A percentile compares a stretch with the other conserved stretches of the same genome.
Conservation (phyloP, 2,888 invertebrate genomes). For the Allophyes oxyacanthae region DNA sequence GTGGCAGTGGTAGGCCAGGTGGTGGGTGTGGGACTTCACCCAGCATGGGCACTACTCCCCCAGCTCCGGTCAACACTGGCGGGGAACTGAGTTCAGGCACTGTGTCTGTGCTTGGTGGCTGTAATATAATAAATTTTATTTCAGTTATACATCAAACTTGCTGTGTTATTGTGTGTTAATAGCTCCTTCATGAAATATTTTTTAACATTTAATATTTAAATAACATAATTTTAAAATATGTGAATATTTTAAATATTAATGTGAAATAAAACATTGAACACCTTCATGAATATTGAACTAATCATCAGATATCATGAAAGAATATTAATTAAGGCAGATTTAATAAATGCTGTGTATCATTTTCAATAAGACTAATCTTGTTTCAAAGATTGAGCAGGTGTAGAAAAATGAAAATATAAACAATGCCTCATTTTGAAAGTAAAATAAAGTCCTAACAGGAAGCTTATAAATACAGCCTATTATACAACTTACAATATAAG, state of each 20-base stretch:
- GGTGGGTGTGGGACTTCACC: constrained; percentile 83
- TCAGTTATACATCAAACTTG: constrained; percentile 13
- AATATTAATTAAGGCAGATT: too few relatives aligned
- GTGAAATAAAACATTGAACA: neutral
- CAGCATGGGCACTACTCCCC: constrained; percentile 76
- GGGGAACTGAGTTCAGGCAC: constrained; percentile 80
- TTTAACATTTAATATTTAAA: neutral
- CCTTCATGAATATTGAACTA: too few relatives aligned
- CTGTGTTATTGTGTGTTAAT: neutral
- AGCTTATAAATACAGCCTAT: neutral
- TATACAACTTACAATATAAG: constrained; percentile 13
- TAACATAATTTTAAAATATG: neutral
- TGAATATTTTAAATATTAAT: too few relatives aligned
- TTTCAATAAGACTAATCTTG: too few relatives aligned
- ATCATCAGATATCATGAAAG: neutral
- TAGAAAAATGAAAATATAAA: neutral
- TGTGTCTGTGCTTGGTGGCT: constrained; percentile 78
- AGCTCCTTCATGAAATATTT: neutral
- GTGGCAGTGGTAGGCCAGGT: constrained; percentile 83
- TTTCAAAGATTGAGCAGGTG: neutral
- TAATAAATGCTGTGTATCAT: too few relatives aligned
- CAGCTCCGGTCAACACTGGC: constrained; percentile 73
- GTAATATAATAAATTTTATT: constrained; percentile 59
- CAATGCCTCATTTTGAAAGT: neutral
- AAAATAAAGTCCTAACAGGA: constrained; percentile 1